These are phyloP conservation scores for Parapsyche elsis DNA, from an alignment of 1,140 invertebrate species.

Conservation along the genomic window DNA sequence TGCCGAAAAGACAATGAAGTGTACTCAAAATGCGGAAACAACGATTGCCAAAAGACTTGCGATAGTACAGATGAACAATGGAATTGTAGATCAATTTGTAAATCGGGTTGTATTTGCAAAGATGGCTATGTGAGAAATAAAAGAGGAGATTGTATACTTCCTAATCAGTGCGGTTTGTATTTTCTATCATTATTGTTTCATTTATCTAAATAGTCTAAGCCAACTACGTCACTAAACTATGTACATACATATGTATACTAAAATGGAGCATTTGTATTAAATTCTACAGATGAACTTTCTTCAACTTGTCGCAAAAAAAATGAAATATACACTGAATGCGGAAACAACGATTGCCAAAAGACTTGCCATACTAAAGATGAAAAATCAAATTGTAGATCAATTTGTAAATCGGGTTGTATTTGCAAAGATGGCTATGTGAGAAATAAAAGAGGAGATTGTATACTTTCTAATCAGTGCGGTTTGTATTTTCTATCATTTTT, in stretches of 20 bases:
- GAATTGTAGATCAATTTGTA: neutral
- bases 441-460: conserved; percentile 17
- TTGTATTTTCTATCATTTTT: no score
- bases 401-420: conserved; percentile 24
- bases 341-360: neutral
- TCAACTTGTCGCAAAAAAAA: neutral
- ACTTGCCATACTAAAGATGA: neutral
- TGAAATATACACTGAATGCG: conserved; percentile 26
- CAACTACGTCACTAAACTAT: no score
- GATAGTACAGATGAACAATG: no score
- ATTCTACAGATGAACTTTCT: no score
- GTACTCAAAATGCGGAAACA: no score
- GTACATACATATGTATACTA: no score
- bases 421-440: conserved; percentile 37
- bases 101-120: no score
- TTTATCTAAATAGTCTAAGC: no score
- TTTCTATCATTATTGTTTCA: no score
- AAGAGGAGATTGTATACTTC: conserved; percentile 25
- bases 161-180: neutral
- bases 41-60: no score
- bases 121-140: conserved; percentile 34
- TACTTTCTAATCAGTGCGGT: conserved; percentile 14
- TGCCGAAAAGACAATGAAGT: no score
- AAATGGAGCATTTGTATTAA: no score
- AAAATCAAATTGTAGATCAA: neutral